Percentiles rank a stretch among this genome's conserved stretches.
phyloP scores from a whole-genome alignment of 2,888 invertebrate species.

The Malachius bipustulatus region DNA sequence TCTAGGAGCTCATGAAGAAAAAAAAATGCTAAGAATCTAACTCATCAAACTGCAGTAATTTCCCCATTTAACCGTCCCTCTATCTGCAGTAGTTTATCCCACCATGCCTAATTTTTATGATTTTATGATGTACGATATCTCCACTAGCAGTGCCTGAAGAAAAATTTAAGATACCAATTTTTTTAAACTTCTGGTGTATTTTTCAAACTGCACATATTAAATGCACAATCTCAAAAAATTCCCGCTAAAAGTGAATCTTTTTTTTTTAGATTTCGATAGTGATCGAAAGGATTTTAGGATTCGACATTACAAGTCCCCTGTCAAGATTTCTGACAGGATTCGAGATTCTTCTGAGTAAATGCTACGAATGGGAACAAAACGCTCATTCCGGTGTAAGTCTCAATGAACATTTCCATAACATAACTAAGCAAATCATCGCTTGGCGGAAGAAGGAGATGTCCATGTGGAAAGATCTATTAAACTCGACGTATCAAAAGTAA shows the following conservation, averaged over 20 bases:
- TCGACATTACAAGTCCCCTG: conserved; percentile 71
- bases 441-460: conserved; percentile 87
- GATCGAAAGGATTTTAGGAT: conserved; percentile 50
- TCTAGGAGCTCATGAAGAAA: too few species aligned
- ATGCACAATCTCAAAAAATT: too few species aligned
- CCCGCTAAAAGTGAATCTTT: conserved; percentile 8
- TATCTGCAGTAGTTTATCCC: too few species aligned
- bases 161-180: too few species aligned
- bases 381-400: conserved; percentile 81
- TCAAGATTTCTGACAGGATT: conserved; percentile 82
- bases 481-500: conserved; percentile 52
- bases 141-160: too few species aligned
- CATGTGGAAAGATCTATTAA: conserved; percentile 77
- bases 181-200: too few species aligned
- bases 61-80: too few species aligned
- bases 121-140: too few species aligned
- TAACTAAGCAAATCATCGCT: conserved; percentile 72
- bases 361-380: conserved; percentile 86
- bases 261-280: conserved; percentile 49
- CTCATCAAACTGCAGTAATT: too few species aligned
- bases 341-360: conserved; percentile 73
- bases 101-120: too few species aligned
- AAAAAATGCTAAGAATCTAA: too few species aligned
- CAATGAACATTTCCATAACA: conserved; percentile 52
- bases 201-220: too few species aligned